Conservation (phyloP, 2,888 invertebrate species). For the Lithophane leautieri region DNA sequence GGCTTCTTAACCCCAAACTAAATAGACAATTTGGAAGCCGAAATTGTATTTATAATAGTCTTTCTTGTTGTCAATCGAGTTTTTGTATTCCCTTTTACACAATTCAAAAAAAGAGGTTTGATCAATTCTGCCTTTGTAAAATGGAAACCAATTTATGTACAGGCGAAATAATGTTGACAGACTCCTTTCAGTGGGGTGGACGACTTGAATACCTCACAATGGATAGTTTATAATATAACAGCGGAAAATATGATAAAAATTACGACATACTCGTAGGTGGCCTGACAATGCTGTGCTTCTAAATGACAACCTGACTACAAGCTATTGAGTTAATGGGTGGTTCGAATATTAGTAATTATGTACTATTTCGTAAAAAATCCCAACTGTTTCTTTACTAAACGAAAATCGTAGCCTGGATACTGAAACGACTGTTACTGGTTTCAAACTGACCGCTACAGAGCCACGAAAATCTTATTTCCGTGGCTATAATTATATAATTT, state of each 20-base stretch:
- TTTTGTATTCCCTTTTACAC: conserved; percentile 71
- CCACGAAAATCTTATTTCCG: no score
- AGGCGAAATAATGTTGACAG: conserved; percentile 50
- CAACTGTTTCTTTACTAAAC: no score
- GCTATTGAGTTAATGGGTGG: background rate
- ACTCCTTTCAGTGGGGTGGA: conserved; percentile 41
- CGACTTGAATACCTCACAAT: conserved; percentile 31
- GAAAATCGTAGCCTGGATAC: background rate
- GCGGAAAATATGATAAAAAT: background rate
- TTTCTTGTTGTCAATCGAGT: conserved; percentile 78
- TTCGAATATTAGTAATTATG: background rate
- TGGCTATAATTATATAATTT: no score
- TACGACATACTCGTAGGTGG: conserved; percentile 18
- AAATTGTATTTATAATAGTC: conserved; percentile 85
- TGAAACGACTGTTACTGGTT: background rate
- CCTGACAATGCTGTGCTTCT: background rate
- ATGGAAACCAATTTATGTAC: conserved; percentile 63
- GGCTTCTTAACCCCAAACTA: conserved; percentile 88
- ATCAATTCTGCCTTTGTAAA: conserved; percentile 68
- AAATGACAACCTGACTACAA: background rate
- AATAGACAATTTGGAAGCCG: conserved; percentile 85
- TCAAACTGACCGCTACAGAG: no score
- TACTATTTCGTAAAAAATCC: background rate
- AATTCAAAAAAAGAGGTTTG: conserved; percentile 70
- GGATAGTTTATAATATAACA: conserved; percentile 26